Evolutionary conservation across 2,888 invertebrate genomes (phyloP), one percentile per base, ranked within the genome.

Genomic region (Chrysodeixis includens): DNA sequence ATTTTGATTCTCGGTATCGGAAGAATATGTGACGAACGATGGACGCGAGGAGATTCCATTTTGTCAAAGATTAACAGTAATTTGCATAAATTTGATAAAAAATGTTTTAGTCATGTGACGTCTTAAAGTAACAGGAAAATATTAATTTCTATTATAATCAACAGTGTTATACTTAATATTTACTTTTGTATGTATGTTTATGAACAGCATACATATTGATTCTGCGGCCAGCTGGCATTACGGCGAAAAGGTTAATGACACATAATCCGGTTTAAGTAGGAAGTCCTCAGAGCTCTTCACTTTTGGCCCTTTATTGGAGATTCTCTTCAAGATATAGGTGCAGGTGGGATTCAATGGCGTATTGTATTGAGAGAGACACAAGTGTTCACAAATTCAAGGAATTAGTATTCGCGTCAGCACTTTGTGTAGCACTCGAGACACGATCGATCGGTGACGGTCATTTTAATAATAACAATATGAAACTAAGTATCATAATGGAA

Each of bases 211-310:
- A 44, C 30, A 20, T 55, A 57, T 74, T 20, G 51, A 64, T 74
- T 69, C 30, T 53, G 59, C 20, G 58, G 20, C 16, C 30, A 46
- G 26, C 44, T 46, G 18, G 18, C 16, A n/a, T n/a, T n/a, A n/a
- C n/a, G n/a, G n/a, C 58, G 32, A 69, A 60, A 58, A 68, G 54
- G 51, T 30, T 56, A 22, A 20, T 44, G 63, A 65, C 57, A 53
- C 32, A 56, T 49, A 59, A 62, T 70, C 64, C 22, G 53, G 59
- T 71, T 65, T 16, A 35, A 53, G 60, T 40, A 71, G 71, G 73
- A 74, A 66, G 61, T 61, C 30, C 70, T 40, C 63, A 16, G 35
- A 54, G 62, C 62, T 62, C 66, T 62, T 76, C 52, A 76, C 71
- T 71, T 61, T 71, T 62, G 40, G 40, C 52, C 65, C 53, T 30